Conservation (phyloP, 2,113 vertebrate species). For the Oryzias melastigma region DNA sequence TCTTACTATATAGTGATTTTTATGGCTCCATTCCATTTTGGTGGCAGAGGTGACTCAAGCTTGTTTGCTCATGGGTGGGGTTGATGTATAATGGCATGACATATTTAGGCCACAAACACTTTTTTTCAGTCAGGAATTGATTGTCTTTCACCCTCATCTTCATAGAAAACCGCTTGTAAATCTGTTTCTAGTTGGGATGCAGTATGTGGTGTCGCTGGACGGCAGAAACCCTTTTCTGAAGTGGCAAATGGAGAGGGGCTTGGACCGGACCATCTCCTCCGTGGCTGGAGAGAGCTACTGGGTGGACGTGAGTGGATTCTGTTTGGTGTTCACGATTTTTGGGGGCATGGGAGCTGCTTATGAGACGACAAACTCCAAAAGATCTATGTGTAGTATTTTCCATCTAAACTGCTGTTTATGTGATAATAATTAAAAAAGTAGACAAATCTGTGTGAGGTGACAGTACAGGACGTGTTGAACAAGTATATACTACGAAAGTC, state of each 20-base stretch:
- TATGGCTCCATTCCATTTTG: not conserved
- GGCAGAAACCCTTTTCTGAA: constrained; percentile 53
- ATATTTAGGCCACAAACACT: not conserved
- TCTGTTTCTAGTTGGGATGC: constrained; percentile 31
- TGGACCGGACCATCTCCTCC: constrained; percentile 70
- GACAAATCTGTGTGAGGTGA: too few relatives aligned
- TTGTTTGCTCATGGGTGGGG: constrained; percentile 20
- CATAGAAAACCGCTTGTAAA: too few relatives aligned
- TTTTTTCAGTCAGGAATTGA: not conserved
- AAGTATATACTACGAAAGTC: too few relatives aligned
- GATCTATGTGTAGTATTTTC: too few relatives aligned
- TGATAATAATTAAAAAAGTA: too few relatives aligned
- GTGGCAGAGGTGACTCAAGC: constrained; percentile 27
- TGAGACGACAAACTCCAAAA: too few relatives aligned
- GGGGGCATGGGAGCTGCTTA: too few relatives aligned
- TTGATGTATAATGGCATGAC: not conserved
- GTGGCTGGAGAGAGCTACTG: constrained; percentile 73
- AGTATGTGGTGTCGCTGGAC: constrained; percentile 59
- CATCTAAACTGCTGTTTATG: too few relatives aligned
- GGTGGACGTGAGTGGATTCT: constrained; percentile 54
- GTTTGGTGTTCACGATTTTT: not conserved
- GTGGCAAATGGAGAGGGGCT: constrained; percentile 68
- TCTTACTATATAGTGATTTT: not conserved
- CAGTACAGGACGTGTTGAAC: too few relatives aligned
- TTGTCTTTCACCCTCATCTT: not conserved